Evolutionary conservation across 2,113 vertebrate genomes (phyloP).

Genomic region (Tetrao urogallus): DNA sequence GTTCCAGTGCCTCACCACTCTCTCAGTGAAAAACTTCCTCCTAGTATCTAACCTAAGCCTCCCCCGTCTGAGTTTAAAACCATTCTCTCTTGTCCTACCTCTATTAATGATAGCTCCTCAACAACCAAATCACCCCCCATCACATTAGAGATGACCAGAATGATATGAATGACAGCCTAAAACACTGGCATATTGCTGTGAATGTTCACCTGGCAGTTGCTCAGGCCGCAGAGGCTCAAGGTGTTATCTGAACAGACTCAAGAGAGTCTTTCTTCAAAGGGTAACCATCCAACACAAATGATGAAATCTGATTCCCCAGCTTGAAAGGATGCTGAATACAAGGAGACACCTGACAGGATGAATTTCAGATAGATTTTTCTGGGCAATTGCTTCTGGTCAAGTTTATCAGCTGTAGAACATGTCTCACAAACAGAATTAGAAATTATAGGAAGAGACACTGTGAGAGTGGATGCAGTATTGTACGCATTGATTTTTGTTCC

Average conservation of each 20-base stretch:
- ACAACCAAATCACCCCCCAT: neutral
- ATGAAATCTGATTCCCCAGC: neutral
- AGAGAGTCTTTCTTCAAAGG: neutral
- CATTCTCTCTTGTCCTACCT: too few species aligned
- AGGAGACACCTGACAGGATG: neutral
- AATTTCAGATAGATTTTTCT: neutral
- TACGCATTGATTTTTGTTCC: neutral
- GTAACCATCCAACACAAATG: neutral
- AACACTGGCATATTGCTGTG: neutral
- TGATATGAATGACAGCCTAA: neutral
- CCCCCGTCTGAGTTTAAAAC: too few species aligned
- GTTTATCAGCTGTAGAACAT: neutral
- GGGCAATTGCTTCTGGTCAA: neutral
- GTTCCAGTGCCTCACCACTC: too few species aligned
- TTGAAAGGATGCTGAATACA: neutral
- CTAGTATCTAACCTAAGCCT: too few species aligned
- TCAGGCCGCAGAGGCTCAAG: neutral
- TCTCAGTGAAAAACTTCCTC: too few species aligned
- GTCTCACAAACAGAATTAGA: neutral
- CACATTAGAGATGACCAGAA: neutral
- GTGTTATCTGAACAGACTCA: neutral
- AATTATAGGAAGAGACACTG: neutral
- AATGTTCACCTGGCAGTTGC: neutral
- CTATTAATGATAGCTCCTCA: neutral
- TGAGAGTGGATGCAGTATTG: fast-evolving